These are phyloP conservation scores for Drosophila kepulauana DNA, from an alignment of 1,140 invertebrate species.

Conservation along the genomic window DNA sequence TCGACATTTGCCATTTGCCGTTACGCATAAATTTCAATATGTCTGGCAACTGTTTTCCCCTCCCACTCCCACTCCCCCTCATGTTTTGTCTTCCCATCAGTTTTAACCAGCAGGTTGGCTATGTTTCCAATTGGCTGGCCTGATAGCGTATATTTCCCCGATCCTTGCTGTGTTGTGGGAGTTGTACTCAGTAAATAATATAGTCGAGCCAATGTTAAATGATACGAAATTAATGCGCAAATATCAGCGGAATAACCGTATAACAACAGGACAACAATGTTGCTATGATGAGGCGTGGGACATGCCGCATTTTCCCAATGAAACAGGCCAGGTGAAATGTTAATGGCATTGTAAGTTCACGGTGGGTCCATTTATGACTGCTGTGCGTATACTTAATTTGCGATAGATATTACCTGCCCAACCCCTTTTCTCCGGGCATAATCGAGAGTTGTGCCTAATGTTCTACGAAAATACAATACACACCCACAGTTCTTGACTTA, in stretches of 20 bases:
- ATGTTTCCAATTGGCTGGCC: slow-evolving; percentile 63
- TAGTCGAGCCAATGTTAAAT: slow-evolving; percentile 65
- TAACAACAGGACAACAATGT: background rate
- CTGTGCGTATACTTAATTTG: slow-evolving; percentile 35
- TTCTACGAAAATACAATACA: background rate
- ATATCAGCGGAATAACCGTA: slow-evolving; percentile 46
- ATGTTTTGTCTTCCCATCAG: background rate
- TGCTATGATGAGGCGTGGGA: slow-evolving; percentile 22
- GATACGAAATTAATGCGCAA: slow-evolving; percentile 78
- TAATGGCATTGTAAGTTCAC: slow-evolving; percentile 36
- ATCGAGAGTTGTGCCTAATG: background rate
- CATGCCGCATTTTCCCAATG: slow-evolving; percentile 21
- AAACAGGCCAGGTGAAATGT: slow-evolving; percentile 33
- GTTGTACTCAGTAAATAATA: slow-evolving; percentile 69
- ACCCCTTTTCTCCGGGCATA: background rate
- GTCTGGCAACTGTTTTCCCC: slow-evolving; percentile 14
- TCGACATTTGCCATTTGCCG: slow-evolving; percentile 39
- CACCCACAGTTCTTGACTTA: slow-evolving; percentile 36
- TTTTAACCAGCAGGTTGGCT: background rate
- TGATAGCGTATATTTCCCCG: slow-evolving; percentile 16
- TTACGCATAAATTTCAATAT: slow-evolving; percentile 75
- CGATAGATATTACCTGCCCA: slow-evolving; percentile 9
- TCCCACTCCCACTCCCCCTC: background rate
- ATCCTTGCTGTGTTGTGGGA: slow-evolving; percentile 14
- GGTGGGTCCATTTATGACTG: slow-evolving; percentile 23